A percentile compares a stretch with the other conserved stretches of the same genome.
Evolutionary conservation across 2,113 vertebrate genomes (phyloP).

Genomic region (Nanorana parkeri): DNA sequence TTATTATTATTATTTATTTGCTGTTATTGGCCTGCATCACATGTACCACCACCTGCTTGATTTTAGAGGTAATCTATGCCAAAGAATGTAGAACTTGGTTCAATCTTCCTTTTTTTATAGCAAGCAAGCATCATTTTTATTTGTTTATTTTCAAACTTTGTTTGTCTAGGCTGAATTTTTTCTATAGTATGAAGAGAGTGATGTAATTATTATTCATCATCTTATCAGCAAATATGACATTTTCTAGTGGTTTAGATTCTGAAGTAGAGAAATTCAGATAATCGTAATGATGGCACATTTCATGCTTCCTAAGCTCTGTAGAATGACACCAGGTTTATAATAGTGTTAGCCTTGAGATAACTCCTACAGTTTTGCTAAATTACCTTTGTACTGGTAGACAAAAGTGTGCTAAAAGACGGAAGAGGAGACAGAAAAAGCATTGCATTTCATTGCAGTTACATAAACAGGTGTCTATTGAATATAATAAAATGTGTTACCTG

Average conservation of each 20-base stretch:
- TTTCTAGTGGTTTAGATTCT: not conserved
- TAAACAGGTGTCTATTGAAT: not conserved
- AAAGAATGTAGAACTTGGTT: too few species aligned
- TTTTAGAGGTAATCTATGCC: too few species aligned
- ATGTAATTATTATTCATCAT: not conserved
- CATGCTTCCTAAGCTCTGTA: not conserved
- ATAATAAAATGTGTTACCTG: not conserved
- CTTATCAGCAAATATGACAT: conserved; percentile 16
- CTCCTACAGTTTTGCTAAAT: conserved; percentile 22
- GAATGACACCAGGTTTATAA: not conserved
- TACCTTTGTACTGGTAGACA: conserved; percentile 3
- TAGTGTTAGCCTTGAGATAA: conserved; percentile 22
- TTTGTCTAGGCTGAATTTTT: too few species aligned
- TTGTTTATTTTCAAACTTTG: too few species aligned
- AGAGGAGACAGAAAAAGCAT: not conserved
- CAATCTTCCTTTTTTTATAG: too few species aligned
- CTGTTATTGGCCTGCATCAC: too few species aligned
- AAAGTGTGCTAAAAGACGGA: conserved; percentile 1
- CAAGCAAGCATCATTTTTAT: too few species aligned
- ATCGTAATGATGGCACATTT: not conserved
- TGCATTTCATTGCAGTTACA: not conserved
- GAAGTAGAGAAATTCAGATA: not conserved
- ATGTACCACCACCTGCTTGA: too few species aligned
- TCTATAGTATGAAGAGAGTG: not conserved
- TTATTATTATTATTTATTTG: too few species aligned